Conservation (phyloP, 2,888 invertebrate genomes). For the Tanaodytes sp. region DNA sequence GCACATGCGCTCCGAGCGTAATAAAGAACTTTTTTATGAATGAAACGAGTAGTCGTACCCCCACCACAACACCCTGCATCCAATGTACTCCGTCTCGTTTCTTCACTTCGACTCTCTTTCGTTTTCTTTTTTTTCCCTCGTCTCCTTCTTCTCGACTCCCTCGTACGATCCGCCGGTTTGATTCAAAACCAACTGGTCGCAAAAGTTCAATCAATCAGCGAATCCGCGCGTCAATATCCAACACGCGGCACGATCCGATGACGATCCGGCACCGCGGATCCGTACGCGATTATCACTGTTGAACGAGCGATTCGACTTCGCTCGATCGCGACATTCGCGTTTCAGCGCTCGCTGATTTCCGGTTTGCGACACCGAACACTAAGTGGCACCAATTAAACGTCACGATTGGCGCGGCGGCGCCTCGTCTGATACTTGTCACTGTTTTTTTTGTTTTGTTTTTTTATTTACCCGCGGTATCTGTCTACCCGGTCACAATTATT, state of each 20-base stretch:
- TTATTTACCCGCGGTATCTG: too few relatives aligned
- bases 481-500: too few relatives aligned
- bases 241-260: background rate
- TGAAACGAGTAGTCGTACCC: slow-evolving; percentile 65
- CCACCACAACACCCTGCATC: slow-evolving; percentile 18
- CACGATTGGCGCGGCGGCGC: too few relatives aligned
- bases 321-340: too few relatives aligned
- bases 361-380: too few relatives aligned
- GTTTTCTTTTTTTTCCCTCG: background rate
- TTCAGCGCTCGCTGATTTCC: too few relatives aligned
- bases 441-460: too few relatives aligned
- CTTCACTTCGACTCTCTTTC: slow-evolving; percentile 1
- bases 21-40: slow-evolving; percentile 73
- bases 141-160: background rate
- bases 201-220: background rate
- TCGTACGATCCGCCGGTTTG: background rate
- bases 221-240: background rate
- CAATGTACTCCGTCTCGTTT: slow-evolving; percentile 11
- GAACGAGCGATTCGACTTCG: too few relatives aligned
- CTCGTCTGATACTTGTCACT: too few relatives aligned
- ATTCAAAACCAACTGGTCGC: background rate
- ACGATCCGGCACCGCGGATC: too few relatives aligned
- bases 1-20: slow-evolving; percentile 71
- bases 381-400: too few relatives aligned
- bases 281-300: too few relatives aligned